Conservation (phyloP, 64 coral and sea anemone genomes). For the Montipora cactus region DNA sequence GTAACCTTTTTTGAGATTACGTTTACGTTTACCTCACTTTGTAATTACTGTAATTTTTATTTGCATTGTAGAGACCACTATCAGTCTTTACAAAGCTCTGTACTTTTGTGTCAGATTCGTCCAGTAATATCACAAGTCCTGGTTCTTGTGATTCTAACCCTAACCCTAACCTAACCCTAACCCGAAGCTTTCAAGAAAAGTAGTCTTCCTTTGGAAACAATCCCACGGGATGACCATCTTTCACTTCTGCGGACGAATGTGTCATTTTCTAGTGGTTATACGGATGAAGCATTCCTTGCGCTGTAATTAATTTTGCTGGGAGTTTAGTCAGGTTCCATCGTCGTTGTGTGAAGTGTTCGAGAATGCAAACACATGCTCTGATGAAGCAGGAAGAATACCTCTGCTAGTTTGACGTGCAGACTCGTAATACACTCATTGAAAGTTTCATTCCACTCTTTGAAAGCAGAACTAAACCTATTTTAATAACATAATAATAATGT, state of each 20-base stretch:
- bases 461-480: conserved; percentile 11
- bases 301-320: background rate
- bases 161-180: too few relatives aligned
- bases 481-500: background rate
- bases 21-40: too few relatives aligned
- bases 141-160: background rate
- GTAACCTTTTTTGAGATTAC: too few relatives aligned
- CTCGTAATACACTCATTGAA: background rate
- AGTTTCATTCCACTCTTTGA: conserved; percentile 24
- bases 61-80: conserved; percentile 3
- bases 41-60: background rate
- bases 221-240: conserved; percentile 22
- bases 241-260: background rate
- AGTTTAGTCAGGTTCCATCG: conserved; percentile 25
- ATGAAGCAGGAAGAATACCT: background rate
- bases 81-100: background rate
- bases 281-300: background rate
- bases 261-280: background rate
- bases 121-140: background rate
- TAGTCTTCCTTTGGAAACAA: background rate
- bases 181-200: conserved; percentile 10
- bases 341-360: conserved; percentile 18
- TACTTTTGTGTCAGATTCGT: conserved; percentile 9
- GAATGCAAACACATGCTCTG: background rate
- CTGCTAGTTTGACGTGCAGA: background rate